Evolutionary conservation across 2,888 invertebrate genomes (phyloP).

Genomic region (Bembecia ichneumoniformis): DNA sequence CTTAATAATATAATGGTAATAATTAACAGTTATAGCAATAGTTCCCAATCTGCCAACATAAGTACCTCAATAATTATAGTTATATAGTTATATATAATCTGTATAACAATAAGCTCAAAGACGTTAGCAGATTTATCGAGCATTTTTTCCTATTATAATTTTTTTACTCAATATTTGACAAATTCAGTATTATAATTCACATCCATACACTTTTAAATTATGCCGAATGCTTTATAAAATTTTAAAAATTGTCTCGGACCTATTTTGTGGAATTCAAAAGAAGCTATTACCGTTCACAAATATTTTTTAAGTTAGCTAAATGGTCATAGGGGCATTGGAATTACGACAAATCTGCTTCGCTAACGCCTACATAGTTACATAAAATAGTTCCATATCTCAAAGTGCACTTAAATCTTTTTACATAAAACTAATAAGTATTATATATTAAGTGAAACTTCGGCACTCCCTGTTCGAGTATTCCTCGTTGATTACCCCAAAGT

Average conservation of each 20-base stretch:
- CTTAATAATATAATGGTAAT: constrained; percentile 34
- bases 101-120: constrained; percentile 22
- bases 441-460: constrained; percentile 41
- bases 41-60: constrained; percentile 53
- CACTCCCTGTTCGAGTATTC: constrained; percentile 45
- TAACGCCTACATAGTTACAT: constrained; percentile 16
- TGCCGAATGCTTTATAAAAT: too few species aligned
- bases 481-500: constrained; percentile 55
- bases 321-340: background rate
- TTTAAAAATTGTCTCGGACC: too few species aligned
- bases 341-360: constrained; percentile 23
- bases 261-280: too few species aligned
- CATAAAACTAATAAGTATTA: constrained; percentile 57
- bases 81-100: constrained; percentile 27
- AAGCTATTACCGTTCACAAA: too few species aligned
- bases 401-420: constrained; percentile 67
- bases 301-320: too few species aligned
- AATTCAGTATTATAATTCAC: background rate
- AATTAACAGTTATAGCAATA: constrained; percentile 53
- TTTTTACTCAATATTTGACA: background rate
- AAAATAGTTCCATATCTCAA: constrained; percentile 63
- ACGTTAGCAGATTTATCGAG: constrained; percentile 26
- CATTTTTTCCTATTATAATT: constrained; percentile 8
- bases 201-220: too few species aligned
- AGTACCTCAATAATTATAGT: constrained; percentile 62